A percentile compares a stretch with the other conserved stretches of the same genome.
Conservation (phyloP, 2,888 invertebrate species). For the Branchellion lobata region DNA sequence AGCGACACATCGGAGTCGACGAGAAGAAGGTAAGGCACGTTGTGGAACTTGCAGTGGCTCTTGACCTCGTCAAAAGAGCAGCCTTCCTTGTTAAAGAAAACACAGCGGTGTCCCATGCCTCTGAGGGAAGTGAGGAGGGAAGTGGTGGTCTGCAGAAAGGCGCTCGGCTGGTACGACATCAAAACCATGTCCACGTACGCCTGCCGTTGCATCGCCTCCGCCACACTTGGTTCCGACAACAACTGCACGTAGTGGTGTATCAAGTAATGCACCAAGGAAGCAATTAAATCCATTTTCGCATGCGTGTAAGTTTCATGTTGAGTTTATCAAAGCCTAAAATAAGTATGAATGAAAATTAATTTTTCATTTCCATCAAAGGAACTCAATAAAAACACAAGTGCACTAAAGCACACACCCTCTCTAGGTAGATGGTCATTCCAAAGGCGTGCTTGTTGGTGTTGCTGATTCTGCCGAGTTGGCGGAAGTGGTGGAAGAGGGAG, state of each 20-base stretch:
- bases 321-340: too few species aligned
- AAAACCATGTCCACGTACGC: background rate
- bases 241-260: background rate
- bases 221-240: background rate
- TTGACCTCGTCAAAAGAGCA: background rate
- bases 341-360: too few species aligned
- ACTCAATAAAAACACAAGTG: too few species aligned
- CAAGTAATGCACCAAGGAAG: too few species aligned
- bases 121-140: background rate
- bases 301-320: too few species aligned
- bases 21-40: background rate
- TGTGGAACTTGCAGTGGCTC: background rate
- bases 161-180: background rate
- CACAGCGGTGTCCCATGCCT: background rate
- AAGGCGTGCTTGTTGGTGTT: constrained; percentile 67
- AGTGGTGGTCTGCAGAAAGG: background rate
- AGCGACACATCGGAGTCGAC: background rate
- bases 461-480: constrained; percentile 40
- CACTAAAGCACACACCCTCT: constrained; percentile 63
- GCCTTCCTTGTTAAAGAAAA: background rate
- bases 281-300: too few species aligned
- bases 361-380: too few species aligned
- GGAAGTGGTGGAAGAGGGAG: constrained; percentile 67
- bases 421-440: constrained; percentile 82
- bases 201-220: background rate